These are phyloP conservation scores for Drosophila nigricruria DNA, from an alignment of 2,888 invertebrate species.

Conservation along the genomic window DNA sequence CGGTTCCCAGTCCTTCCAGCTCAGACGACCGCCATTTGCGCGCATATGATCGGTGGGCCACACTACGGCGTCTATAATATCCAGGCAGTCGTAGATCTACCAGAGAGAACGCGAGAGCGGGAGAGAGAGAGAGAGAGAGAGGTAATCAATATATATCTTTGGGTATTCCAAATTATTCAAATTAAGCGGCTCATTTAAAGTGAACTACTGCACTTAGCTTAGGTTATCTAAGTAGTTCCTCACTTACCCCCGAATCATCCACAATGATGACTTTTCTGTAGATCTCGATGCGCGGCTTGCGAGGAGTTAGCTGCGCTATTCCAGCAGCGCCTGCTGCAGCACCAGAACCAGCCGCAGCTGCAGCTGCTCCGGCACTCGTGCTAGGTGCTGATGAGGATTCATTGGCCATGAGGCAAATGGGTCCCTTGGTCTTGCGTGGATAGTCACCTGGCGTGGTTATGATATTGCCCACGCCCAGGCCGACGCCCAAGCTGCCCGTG, in stretches of 20 bases:
- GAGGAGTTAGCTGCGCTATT: slow-evolving; percentile 22
- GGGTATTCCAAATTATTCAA: background rate
- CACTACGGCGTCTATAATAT: slow-evolving; percentile 94
- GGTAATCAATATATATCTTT: background rate
- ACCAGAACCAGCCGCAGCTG: background rate
- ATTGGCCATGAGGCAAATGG: slow-evolving; percentile 76
- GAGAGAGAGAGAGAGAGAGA: background rate
- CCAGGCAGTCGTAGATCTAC: slow-evolving; percentile 95
- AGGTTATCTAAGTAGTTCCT: background rate
- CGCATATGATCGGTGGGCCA: slow-evolving; percentile 98
- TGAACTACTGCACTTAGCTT: too few relatives aligned
- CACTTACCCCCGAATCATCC: slow-evolving; percentile 84
- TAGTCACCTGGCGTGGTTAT: slow-evolving; percentile 84
- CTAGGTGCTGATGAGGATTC: slow-evolving; percentile 39
- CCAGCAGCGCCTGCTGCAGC: background rate
- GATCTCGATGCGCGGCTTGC: slow-evolving; percentile 81
- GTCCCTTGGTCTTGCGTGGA: slow-evolving; percentile 84
- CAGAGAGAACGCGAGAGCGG: too few relatives aligned
- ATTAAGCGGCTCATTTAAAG: background rate
- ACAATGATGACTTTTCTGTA: slow-evolving; percentile 85
- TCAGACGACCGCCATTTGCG: slow-evolving; percentile 93
- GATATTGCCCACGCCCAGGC: slow-evolving; percentile 79
- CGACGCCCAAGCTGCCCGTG: slow-evolving; percentile 82
- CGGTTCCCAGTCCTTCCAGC: slow-evolving; percentile 96
- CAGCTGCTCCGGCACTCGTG: background rate